These are phyloP conservation scores for Tetropium fuscum DNA, from an alignment of 2,888 invertebrate species.

Conservation along the genomic window DNA sequence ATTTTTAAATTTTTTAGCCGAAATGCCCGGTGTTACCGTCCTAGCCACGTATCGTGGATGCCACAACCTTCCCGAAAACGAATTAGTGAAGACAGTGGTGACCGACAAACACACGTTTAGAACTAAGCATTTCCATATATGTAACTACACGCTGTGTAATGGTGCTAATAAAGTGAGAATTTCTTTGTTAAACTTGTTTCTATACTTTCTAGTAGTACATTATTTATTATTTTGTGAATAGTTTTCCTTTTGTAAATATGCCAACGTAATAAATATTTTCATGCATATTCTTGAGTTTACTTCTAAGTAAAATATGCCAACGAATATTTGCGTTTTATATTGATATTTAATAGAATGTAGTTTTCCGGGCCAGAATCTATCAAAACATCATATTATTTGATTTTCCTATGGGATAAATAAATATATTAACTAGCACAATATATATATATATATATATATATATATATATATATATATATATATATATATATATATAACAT, in stretches of 20 bases:
- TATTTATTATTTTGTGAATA: background rate
- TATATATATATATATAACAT: too few relatives aligned
- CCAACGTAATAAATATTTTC: background rate
- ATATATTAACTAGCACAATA: too few relatives aligned
- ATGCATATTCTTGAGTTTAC: background rate
- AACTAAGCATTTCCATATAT: constrained; percentile 30
- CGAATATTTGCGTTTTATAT: too few relatives aligned
- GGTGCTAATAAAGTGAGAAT: background rate
- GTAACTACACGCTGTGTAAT: constrained; percentile 36
- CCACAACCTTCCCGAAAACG: constrained; percentile 25
- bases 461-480: too few relatives aligned
- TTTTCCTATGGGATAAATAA: too few relatives aligned
- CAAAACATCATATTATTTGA: too few relatives aligned
- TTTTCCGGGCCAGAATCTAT: too few relatives aligned
- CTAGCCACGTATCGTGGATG: constrained; percentile 46
- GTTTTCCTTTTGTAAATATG: background rate
- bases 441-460: too few relatives aligned
- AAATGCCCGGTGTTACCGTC: constrained; percentile 45
- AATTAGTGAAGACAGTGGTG: constrained; percentile 30
- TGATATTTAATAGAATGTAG: too few relatives aligned
- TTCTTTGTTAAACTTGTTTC: background rate
- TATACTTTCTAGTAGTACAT: background rate
- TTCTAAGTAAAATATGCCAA: too few relatives aligned
- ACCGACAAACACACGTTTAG: constrained; percentile 30
- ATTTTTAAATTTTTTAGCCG: constrained; percentile 39